Conservation (phyloP, 1,140 invertebrate species). For the Calephelis nemesis region DNA sequence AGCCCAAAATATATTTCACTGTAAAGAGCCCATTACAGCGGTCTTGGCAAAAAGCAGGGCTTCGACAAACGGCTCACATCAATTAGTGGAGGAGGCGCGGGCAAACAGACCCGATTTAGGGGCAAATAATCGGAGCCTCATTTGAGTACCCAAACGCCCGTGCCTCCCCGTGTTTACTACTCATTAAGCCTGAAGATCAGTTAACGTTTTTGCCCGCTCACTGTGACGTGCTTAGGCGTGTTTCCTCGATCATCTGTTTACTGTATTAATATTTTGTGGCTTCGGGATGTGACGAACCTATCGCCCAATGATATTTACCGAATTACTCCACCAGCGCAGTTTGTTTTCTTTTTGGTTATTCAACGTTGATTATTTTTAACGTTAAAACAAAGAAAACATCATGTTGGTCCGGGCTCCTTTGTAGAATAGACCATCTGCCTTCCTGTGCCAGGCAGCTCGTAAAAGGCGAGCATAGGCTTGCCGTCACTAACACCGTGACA, state of each 20-base stretch:
- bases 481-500: too few relatives aligned
- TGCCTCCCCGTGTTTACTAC: conserved; percentile 58
- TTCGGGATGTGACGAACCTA: too few relatives aligned
- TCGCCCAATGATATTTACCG: too few relatives aligned
- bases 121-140: conserved; percentile 64
- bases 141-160: conserved; percentile 42
- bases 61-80: conserved; percentile 49
- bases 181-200: conserved; percentile 61
- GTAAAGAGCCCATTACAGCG: conserved; percentile 57
- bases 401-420: too few relatives aligned
- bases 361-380: too few relatives aligned
- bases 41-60: conserved; percentile 60
- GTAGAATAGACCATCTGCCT: too few relatives aligned
- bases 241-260: not conserved
- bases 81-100: conserved; percentile 61
- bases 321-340: too few relatives aligned
- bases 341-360: too few relatives aligned
- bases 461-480: too few relatives aligned
- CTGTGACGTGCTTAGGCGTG: not conserved
- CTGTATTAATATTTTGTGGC: too few relatives aligned
- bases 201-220: conserved; percentile 21
- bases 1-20: conserved; percentile 60
- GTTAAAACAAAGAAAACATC: too few relatives aligned
- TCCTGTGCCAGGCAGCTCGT: too few relatives aligned
- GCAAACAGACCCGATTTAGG: conserved; percentile 54